Evolutionary conservation across 2,113 vertebrate species (phyloP).

Genomic region (Aspidoscelis tigris): DNA sequence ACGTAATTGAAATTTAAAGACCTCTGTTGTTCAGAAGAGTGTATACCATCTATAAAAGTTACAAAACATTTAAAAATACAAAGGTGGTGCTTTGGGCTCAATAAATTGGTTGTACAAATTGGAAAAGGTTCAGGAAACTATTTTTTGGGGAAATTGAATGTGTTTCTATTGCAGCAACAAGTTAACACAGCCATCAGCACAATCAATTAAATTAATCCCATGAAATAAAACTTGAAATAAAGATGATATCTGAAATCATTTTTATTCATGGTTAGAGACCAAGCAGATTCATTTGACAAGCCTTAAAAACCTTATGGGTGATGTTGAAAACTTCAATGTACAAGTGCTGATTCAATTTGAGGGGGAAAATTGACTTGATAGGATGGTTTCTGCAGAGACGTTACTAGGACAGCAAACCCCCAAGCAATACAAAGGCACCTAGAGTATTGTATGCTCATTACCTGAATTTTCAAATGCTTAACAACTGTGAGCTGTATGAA

Average conservation of each 20-base stretch:
- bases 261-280: conserved; percentile 79
- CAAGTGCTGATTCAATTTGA: conserved; percentile 72
- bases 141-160: conserved; percentile 50
- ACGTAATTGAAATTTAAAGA: conserved; percentile 1
- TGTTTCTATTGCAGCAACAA: conserved; percentile 65
- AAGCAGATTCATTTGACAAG: conserved; percentile 74
- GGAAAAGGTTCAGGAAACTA: conserved; percentile 46
- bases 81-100: not conserved
- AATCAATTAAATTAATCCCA: conserved; percentile 78
- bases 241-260: conserved; percentile 76
- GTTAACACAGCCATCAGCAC: conserved; percentile 59
- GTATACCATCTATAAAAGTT: conserved; percentile 1
- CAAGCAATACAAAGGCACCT: conserved; percentile 69
- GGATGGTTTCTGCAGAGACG: conserved; percentile 64
- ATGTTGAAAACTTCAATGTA: conserved; percentile 76
- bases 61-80: conserved; percentile 1
- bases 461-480: conserved; percentile 70
- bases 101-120: conserved; percentile 15
- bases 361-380: conserved; percentile 54
- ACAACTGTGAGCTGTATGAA: conserved; percentile 69
- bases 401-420: conserved; percentile 68
- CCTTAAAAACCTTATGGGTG: conserved; percentile 77
- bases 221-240: conserved; percentile 74
- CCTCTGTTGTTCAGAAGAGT: not conserved
- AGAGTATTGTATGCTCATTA: conserved; percentile 70